A percentile compares a stretch with the other conserved stretches of the same genome.
Evolutionary conservation across 2,888 invertebrate species (phyloP).

Genomic region (Drosophila longiperda): DNA sequence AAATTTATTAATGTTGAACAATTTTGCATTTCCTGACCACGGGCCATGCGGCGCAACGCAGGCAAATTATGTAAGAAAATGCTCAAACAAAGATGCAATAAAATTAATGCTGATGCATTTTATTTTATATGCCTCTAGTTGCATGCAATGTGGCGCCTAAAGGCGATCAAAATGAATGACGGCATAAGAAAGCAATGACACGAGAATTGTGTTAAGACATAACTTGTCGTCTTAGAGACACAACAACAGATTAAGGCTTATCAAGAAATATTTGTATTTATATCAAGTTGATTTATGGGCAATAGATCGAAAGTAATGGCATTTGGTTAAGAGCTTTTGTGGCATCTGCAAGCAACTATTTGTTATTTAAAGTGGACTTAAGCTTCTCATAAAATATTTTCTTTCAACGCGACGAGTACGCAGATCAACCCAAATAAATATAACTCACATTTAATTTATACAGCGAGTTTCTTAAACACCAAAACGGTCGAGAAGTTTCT

Average conservation of each 20-base stretch:
- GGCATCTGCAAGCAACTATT: background rate
- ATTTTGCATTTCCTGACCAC: slow-evolving; percentile 58
- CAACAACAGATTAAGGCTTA: slow-evolving; percentile 1
- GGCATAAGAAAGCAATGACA: slow-evolving; percentile 32
- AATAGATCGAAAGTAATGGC: background rate
- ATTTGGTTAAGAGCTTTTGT: background rate
- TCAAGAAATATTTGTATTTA: background rate
- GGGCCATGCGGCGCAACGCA: slow-evolving; percentile 18
- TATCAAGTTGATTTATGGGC: slow-evolving; percentile 1
- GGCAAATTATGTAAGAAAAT: slow-evolving; percentile 46
- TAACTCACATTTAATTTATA: background rate
- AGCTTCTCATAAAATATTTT: background rate
- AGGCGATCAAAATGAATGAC: slow-evolving; percentile 42
- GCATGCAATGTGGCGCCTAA: slow-evolving; percentile 49
- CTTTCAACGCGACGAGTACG: background rate
- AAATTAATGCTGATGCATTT: slow-evolving; percentile 65
- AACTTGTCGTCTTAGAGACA: slow-evolving; percentile 2
- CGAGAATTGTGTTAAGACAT: slow-evolving; percentile 13
- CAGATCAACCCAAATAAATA: background rate
- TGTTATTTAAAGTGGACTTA: background rate
- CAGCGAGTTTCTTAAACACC: background rate
- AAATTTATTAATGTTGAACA: slow-evolving; percentile 70
- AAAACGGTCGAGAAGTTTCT: background rate
- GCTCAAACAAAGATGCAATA: slow-evolving; percentile 54
- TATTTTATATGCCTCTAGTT: slow-evolving; percentile 39